Conservation (phyloP, 2,113 vertebrate genomes). For the Spea multiplicata region DNA sequence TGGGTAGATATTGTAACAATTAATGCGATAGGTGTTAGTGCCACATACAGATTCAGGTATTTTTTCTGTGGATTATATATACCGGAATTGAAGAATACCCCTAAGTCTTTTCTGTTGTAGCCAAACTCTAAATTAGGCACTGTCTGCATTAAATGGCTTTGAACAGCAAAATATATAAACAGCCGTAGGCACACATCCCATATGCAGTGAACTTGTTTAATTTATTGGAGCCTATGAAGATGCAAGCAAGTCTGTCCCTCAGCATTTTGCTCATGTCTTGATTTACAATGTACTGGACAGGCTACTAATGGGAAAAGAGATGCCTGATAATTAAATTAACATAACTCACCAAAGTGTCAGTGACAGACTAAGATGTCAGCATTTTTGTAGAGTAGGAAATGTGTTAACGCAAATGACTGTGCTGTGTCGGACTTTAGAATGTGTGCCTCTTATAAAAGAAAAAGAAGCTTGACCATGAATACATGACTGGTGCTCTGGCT, state of each 20-base stretch:
- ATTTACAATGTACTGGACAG: constrained; percentile 16
- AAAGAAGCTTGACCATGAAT: too few relatives aligned
- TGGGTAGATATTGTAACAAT: too few relatives aligned
- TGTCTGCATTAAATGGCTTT: background rate
- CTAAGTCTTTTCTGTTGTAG: too few relatives aligned
- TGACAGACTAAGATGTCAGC: constrained; percentile 20
- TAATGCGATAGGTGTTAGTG: too few relatives aligned
- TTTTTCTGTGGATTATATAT: too few relatives aligned
- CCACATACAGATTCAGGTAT: too few relatives aligned
- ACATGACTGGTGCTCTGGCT: too few relatives aligned
- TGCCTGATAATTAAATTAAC: constrained; percentile 34
- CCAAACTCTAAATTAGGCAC: background rate
- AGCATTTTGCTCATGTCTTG: background rate
- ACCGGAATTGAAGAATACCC: too few relatives aligned
- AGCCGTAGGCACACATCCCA: background rate
- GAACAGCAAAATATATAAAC: background rate
- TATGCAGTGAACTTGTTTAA: background rate
- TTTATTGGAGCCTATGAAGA: background rate
- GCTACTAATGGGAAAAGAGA: constrained; percentile 21
- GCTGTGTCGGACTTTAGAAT: background rate
- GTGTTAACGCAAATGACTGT: background rate
- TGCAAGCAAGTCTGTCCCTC: background rate
- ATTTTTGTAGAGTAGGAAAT: background rate
- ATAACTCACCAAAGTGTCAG: constrained; percentile 10
- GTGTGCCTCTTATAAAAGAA: background rate